These are phyloP conservation scores for Hydrophis major DNA, from an alignment of 2,797 vertebrate species.

Conservation along the genomic window DNA sequence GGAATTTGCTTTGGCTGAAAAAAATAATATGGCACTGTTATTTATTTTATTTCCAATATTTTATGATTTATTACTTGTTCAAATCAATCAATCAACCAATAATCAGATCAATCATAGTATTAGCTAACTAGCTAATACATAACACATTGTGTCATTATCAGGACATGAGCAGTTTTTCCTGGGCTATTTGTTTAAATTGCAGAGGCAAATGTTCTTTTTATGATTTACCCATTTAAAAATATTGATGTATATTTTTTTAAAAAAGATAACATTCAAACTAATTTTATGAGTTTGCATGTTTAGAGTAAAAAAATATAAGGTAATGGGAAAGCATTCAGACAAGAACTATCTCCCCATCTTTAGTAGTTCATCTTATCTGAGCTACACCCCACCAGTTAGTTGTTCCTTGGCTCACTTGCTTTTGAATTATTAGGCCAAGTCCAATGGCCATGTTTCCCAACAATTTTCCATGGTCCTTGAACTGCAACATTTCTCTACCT, in stretches of 20 bases:
- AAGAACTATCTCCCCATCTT: background rate
- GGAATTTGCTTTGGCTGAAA: background rate
- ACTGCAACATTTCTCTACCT: background rate
- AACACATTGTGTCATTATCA: background rate
- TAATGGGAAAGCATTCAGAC: background rate
- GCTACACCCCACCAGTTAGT: background rate
- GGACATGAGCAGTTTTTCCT: background rate
- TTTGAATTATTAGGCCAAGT: background rate
- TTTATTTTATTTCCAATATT: background rate
- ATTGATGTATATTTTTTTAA: background rate
- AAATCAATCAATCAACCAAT: background rate
- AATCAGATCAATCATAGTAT: background rate
- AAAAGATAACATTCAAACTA: background rate
- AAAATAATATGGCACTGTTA: background rate
- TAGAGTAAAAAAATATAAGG: background rate
- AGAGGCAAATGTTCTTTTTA: background rate
- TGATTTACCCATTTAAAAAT: background rate
- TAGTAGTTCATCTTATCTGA: background rate
- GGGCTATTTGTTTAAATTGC: background rate
- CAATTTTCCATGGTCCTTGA: background rate
- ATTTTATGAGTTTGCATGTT: background rate
- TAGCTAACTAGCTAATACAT: background rate
- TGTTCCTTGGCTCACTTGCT: background rate
- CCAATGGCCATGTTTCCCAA: background rate
- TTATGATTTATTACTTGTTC: background rate